Evolutionary conservation across 2,888 invertebrate species (phyloP), one percentile per base, ranked within the genome.

Genomic region (Amphipyra tragopoginis): DNA sequence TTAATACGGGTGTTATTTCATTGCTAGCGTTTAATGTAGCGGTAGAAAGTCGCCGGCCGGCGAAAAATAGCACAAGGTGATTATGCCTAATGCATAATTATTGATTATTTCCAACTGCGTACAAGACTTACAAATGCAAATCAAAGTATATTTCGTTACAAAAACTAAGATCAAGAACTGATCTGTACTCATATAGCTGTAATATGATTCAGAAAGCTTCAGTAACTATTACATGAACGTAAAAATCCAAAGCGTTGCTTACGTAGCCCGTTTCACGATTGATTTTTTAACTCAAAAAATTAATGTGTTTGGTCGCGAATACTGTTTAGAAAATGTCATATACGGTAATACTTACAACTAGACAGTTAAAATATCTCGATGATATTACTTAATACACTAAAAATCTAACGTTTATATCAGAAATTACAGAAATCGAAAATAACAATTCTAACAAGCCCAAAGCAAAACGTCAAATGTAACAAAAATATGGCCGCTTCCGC

Each of bases 31-130:
- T 44, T 26, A 21, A 9, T 21, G 1, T 40, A 42, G 26, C n/a
- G 11, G 8, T 42, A 53, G 47, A 72, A 72, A 44, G 34, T 63
- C 45, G 68, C 71, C 71, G 71, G 71, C 71, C 71, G 71, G 71
- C 42, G 50, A 43, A 56, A 39, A 45, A 43, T 36, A 26, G 61
- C 52, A 54, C 34, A 53, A 54, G 36, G 45, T 54, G 56, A 66
- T 44, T 47, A 40, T 54, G 56, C 61, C 42, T 47, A 34, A n/a
- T 11, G 45, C 44, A 15, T 8, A 43, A n/a, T 15, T 70, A 66
- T 61, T 50, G 72, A 70, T 70, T 66, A 57, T 29, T 44, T n/a
- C 4, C 2, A 8, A 11, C 8, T n/a, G 8, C 5, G 13, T 10
- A 13, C n/a, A n/a, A n/a, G n/a, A n/a, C 15, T 2, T 14, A 34